Evolutionary conservation across 2,113 vertebrate species (phyloP), one percentile per base, ranked within the genome.

Genomic region (Callopanchax toddi): DNA sequence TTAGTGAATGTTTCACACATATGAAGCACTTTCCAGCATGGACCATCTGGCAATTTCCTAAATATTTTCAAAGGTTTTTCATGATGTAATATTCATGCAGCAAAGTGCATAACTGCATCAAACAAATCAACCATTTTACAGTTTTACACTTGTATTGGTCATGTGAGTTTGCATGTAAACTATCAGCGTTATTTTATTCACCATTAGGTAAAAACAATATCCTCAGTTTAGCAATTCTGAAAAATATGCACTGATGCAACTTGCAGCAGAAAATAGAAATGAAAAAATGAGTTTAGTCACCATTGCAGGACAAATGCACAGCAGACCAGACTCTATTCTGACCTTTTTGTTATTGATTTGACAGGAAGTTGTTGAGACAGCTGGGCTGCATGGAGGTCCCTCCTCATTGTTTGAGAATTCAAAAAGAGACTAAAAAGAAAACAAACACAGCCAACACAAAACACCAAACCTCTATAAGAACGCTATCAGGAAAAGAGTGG

Each of bases 301-400:
- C 36, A 5, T 6, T 43, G 17, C 46, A 3, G 44, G 26, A 67
- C 46, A 60, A 43, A 67, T 21, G 29, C 9, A 55, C 17, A n/a
- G 23, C 10, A 34, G 22, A 62, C 58, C 32, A 60, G 60, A 60
- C 70, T 74, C 78, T 22, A 52, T 42, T 61, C 21, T 67, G 74
- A 71, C 82, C 78, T 75, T 57, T 65, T 53, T 37, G 60, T 53
- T 60, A 50, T 34, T 52, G 43, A 44, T 79, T 22, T 51, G 49
- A 48, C 79, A 83, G 89, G 81, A 88, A 81, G 79, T 77, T 79
- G 69, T 82, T 81, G 81, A 86, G 78, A 87, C 83, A 83, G 80
- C 68, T 72, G 59, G 67, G 23, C 67, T 42, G 60, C 40, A 58
- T 23, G 29, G 32, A 71, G 55, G 66, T 65, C 59, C 57, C 53